Evolutionary conservation across 2,888 invertebrate species (phyloP).

Genomic region (Scrobipalpa costella): DNA sequence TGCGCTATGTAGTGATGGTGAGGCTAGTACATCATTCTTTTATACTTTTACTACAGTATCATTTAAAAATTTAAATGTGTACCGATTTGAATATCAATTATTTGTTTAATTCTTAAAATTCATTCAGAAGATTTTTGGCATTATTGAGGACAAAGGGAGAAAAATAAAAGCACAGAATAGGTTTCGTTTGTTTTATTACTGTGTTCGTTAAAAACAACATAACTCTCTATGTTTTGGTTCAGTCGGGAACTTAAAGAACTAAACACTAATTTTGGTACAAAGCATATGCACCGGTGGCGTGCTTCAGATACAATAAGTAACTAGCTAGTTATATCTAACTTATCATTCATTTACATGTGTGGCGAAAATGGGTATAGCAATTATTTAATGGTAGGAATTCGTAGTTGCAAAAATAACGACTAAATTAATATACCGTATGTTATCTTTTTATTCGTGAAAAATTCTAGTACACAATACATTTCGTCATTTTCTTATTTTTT

Average conservation of each 20-base stretch:
- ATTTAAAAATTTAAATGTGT: too few species aligned
- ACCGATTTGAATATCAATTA: too few species aligned
- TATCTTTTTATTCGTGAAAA: too few species aligned
- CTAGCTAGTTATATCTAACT: constrained; percentile 26
- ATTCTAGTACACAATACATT: too few species aligned
- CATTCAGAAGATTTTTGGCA: not conserved
- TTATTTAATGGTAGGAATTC: not conserved
- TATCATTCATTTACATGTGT: constrained; percentile 16
- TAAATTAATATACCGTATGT: too few species aligned
- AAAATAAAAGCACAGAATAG: constrained; percentile 41
- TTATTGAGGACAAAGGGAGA: not conserved
- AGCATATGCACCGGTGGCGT: constrained; percentile 53
- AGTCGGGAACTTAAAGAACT: constrained; percentile 80
- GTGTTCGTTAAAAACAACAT: constrained; percentile 73
- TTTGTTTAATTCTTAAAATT: too few species aligned
- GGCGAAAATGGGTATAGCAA: not conserved
- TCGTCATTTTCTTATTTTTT: too few species aligned
- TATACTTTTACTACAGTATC: too few species aligned
- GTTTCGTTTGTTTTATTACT: constrained; percentile 67
- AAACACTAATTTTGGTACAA: constrained; percentile 76
- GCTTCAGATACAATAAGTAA: constrained; percentile 41
- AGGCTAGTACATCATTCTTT: too few species aligned
- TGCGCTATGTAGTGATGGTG: too few species aligned
- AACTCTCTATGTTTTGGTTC: constrained; percentile 78
- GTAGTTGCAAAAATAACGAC: too few species aligned